These are phyloP conservation scores for Sebastes hopkinsi DNA, from an alignment of 2,797 vertebrate species.

Conservation along the genomic window DNA sequence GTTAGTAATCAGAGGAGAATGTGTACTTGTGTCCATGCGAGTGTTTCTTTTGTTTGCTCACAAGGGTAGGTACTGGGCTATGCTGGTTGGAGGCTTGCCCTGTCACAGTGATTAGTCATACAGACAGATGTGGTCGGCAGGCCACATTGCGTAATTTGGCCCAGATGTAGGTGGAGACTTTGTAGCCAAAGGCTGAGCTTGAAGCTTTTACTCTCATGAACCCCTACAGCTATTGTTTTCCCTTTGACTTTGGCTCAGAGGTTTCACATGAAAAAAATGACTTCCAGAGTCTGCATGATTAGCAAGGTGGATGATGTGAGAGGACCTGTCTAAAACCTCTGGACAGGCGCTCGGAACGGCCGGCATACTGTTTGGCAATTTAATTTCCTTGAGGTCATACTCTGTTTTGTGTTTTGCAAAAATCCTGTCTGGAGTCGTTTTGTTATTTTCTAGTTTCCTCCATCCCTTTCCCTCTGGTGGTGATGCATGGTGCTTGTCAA, in stretches of 20 bases:
- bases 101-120: constrained; percentile 62
- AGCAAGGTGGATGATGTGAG: constrained; percentile 6
- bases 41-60: constrained; percentile 18
- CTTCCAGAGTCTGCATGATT: constrained; percentile 1
- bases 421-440: constrained; percentile 44
- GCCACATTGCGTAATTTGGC: constrained; percentile 64
- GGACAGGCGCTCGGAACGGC: background rate
- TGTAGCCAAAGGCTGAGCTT: constrained; percentile 47
- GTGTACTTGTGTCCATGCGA: background rate
- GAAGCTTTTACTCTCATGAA: constrained; percentile 28
- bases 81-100: constrained; percentile 39
- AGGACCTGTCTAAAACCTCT: constrained; percentile 11
- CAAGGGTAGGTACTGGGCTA: constrained; percentile 25
- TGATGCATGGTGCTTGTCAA: constrained; percentile 68
- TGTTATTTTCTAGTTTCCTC: constrained; percentile 35
- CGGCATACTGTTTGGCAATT: constrained; percentile 35
- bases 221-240: constrained; percentile 33
- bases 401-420: constrained; percentile 22
- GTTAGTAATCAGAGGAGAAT: background rate
- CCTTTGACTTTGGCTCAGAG: constrained; percentile 24
- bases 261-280: constrained; percentile 21
- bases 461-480: constrained; percentile 17
- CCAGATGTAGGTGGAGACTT: constrained; percentile 62
- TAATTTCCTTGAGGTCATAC: constrained; percentile 49
- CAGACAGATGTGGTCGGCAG: constrained; percentile 60